Percentiles rank a stretch among this genome's conserved stretches.
These are phyloP conservation scores for Sander vitreus DNA, from an alignment of 2,113 vertebrate genomes.

Conservation along the genomic window DNA sequence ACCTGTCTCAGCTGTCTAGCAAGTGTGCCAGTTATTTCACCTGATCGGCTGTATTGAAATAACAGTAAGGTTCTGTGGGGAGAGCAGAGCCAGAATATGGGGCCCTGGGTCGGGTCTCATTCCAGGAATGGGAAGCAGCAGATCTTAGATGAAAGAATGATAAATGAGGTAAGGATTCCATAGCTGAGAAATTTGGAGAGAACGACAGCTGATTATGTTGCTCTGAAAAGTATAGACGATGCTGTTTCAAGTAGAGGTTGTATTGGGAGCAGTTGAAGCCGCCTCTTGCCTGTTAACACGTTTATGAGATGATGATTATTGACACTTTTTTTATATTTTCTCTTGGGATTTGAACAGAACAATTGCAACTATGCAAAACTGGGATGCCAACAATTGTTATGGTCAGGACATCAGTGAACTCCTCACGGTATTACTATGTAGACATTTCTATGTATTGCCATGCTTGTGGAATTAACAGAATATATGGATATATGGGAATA, in stretches of 20 bases:
- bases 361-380: not conserved
- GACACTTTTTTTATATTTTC: not conserved
- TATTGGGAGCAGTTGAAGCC: not conserved
- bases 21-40: conserved; percentile 24
- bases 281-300: not conserved
- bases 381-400: no score
- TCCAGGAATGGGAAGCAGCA: conserved; percentile 59
- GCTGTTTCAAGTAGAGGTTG: not conserved
- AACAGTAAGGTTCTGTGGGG: not conserved
- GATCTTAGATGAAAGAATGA: conserved; percentile 55
- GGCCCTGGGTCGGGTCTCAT: conserved; percentile 68
- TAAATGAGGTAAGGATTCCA: conserved; percentile 75
- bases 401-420: no score
- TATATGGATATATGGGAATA: no score
- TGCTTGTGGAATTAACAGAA: no score
- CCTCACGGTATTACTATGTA: no score
- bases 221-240: not conserved
- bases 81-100: conserved; percentile 51
- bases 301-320: not conserved
- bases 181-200: not conserved
- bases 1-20: conserved; percentile 13
- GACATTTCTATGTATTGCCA: no score
- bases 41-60: conserved; percentile 27
- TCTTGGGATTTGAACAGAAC: not conserved
- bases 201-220: conserved; percentile 4